phyloP scores from a whole-genome alignment of 2,113 vertebrate genomes.

The Syngnathoides biaculeatus region DNA sequence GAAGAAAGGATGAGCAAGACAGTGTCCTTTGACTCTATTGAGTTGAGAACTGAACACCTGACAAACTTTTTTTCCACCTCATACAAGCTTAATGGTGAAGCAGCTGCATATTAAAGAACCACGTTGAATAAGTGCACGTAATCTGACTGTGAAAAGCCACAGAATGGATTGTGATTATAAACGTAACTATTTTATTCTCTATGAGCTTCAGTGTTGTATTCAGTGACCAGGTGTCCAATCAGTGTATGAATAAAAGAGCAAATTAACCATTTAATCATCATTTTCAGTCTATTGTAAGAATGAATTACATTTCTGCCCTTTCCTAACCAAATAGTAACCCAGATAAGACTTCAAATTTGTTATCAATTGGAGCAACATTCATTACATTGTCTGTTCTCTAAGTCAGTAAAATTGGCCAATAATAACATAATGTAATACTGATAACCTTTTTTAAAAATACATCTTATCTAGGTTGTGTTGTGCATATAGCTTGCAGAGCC shows the following conservation, averaged over 20 bases:
- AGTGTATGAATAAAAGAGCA: slow-evolving; percentile 58
- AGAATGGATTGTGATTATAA: slow-evolving; percentile 63
- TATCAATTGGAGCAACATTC: slow-evolving; percentile 45
- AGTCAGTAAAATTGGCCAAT: slow-evolving; percentile 43
- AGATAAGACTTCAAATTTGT: slow-evolving; percentile 63
- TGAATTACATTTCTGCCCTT: slow-evolving; percentile 37
- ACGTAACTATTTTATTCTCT: slow-evolving; percentile 56
- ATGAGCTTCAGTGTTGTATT: slow-evolving; percentile 43
- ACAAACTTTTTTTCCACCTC: slow-evolving; percentile 38
- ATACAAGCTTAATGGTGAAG: slow-evolving; percentile 31
- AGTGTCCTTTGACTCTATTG: slow-evolving; percentile 44
- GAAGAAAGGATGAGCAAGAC: slow-evolving; percentile 41
- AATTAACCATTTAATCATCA: slow-evolving; percentile 54
- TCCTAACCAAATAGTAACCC: slow-evolving; percentile 36
- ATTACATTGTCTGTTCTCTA: slow-evolving; percentile 43
- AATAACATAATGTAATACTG: slow-evolving; percentile 6
- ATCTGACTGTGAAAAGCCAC: slow-evolving; percentile 48
- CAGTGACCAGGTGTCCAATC: slow-evolving; percentile 48
- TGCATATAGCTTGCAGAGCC: too few relatives aligned
- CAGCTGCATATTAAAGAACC: slow-evolving; percentile 39
- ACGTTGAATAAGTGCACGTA: slow-evolving; percentile 49
- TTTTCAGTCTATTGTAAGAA: slow-evolving; percentile 37
- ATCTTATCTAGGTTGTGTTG: too few relatives aligned
- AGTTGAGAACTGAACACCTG: slow-evolving; percentile 34
- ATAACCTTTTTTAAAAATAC: slow-evolving; percentile 23